Base-by-base conservation (phyloP, 2,888 invertebrate species). In the Dione vanillae region DNA sequence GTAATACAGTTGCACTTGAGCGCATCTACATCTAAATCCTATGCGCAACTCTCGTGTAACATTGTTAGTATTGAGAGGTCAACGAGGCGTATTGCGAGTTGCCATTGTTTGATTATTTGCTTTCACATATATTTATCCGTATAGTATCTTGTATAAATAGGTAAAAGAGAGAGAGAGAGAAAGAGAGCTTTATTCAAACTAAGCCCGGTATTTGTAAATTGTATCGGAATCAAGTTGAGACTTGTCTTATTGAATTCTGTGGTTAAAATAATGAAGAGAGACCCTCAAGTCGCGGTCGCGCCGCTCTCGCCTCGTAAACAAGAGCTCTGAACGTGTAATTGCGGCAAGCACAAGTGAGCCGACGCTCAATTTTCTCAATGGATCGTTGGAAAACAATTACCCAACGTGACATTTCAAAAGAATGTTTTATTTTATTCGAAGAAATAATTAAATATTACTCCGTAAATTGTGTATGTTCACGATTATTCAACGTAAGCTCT, bases 21-120 rank as follows among this genome's bases (percentile, higher is more conserved):
- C 69, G 71, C 66, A 71, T 68, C 66, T 52, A 71, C 68, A 62
- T 62, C 65, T 65, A 68, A 69, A 71, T 71, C 62, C 65, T 43
- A 20, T 40, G 37, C 49, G 61, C 20, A 40, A 47, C 62, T 49
- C 49, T 14, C 41, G 14, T 49, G 37, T 43, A 59, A 70, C 67
- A 70, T 64, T 67, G 65, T 66, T 64, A 51, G 70, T 49, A 65
- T 45, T 41, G 45, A 67, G 56, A 69, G 71, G 64, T 64, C 41
- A 35, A 49, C 49, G 41, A 45, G 47, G 51, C 20, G 49, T 37
- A 35, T 45, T 54, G 40, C 58, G 43, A 61, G 40, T 11, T 40
- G 40, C 66, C 67, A 45, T 59, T 72, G 58, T 52, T 58, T 59
- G 27, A 54, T 65, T 52, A 20, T 52, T 61, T 47, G 47, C 35